Evolutionary conservation across 1,140 invertebrate species (phyloP), one percentile per base, ranked within the genome.

Genomic region (Magallana gigas): DNA sequence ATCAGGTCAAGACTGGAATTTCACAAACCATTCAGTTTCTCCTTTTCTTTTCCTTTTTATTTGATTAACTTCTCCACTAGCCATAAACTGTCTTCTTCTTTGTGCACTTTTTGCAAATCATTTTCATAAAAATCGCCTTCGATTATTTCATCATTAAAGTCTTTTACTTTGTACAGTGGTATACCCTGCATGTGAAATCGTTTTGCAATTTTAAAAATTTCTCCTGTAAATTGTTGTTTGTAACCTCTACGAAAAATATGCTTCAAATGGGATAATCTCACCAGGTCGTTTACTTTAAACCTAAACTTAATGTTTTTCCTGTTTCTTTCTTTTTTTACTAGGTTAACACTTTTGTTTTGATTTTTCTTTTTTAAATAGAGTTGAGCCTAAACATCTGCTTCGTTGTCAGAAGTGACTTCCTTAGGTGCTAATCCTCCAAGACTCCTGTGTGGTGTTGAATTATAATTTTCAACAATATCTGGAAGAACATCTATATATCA

Each of bases 311-410:
- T 36, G 36, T 36, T 36, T 36, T 36, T 36, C 36, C 36, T 36
- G 36, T 36, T 36, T 36, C 4, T 36, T 36, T 36, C 23, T 36
- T 36, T 36, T 36, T 85, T 36, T 62, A 62, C n/a, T 62, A 5
- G 23, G 16, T 84, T 71, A 18, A 16, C 18, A 48, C 8, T 18
- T 76, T 56, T 81, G 58, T 11, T 58, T 18, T 8, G 8, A 8
- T 36, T 64, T 56, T 8, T 3, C 11, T 58, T 68, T 57, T 86
- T n/a, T 12, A 84, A n/a, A n/a, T 64, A 83, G 59, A 83, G 58
- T 23, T 80, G 59, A 16, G 84, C 85, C 80, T 80, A 88, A 48
- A 88, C n/a, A 82, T 86, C 84, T 12, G 85, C 87, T 14, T 85
- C 62, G 23, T 88, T 88, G 16, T 59, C 12, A 36, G 64, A 36